Evolutionary conservation across 1,140 invertebrate genomes (phyloP).

Genomic region (Drosophila nebulosa): DNA sequence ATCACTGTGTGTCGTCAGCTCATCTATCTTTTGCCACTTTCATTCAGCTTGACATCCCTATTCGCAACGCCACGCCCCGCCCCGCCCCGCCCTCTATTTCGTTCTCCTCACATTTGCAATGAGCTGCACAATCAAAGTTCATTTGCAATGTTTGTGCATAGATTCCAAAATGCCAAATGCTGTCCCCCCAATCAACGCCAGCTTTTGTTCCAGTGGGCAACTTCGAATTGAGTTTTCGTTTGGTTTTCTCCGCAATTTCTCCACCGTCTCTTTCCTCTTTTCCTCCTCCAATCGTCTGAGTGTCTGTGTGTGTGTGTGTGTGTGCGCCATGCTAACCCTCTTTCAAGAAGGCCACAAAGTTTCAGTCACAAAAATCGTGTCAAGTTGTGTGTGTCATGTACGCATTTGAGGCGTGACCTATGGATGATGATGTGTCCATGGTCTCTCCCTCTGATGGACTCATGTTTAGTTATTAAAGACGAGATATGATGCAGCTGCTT

Average conservation of each 20-base stretch:
- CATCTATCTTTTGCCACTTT: no score
- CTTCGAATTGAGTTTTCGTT: conserved; percentile 15
- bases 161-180: conserved; percentile 49
- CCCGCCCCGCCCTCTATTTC: no score
- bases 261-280: not conserved
- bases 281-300: not conserved
- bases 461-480: not conserved
- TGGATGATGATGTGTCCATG: not conserved
- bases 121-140: conserved; percentile 56
- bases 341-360: conserved; percentile 3
- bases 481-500: not conserved
- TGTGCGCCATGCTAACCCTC: conserved; percentile 5
- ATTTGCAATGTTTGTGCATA: conserved; percentile 62
- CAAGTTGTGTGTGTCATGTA: conserved; percentile 11
- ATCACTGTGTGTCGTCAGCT: no score
- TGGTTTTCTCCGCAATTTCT: not conserved
- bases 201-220: conserved; percentile 8
- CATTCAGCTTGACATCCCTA: not conserved
- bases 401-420: conserved; percentile 3
- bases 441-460: not conserved
- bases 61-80: no score
- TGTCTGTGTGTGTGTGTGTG: not conserved
- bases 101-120: not conserved
- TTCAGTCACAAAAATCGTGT: conserved; percentile 1
- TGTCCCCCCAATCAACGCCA: conserved; percentile 35